Conservation (phyloP, 2,797 vertebrate species). For the Cyclopterus lumpus region DNA sequence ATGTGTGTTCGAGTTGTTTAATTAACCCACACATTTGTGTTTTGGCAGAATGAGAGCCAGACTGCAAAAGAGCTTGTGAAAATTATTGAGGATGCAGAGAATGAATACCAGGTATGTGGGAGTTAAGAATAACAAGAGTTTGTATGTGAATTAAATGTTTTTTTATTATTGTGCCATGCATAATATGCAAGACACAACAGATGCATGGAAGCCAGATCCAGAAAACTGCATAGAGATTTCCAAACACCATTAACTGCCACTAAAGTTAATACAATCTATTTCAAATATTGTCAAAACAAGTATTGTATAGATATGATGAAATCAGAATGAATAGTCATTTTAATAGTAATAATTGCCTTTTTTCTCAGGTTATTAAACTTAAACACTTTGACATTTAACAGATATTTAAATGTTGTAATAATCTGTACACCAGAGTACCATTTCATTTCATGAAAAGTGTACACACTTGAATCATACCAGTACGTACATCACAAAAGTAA, state of each 20-base stretch:
- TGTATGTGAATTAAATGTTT: not conserved
- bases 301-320: not conserved
- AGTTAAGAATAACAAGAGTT: not conserved
- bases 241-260: not conserved
- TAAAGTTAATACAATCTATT: not conserved
- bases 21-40: constrained; percentile 25
- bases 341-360: not conserved
- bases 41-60: constrained; percentile 89
- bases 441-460: not conserved
- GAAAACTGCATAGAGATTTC: not conserved
- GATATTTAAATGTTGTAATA: not conserved
- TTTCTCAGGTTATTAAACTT: not conserved
- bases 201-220: not conserved
- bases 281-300: not conserved
- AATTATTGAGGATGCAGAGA: constrained; percentile 93
- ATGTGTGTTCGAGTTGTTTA: not conserved
- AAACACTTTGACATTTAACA: not conserved
- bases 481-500: not conserved
- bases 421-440: not conserved
- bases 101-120: constrained; percentile 91
- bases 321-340: not conserved
- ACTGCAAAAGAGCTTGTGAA: constrained; percentile 96
- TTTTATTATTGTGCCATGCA: not conserved
- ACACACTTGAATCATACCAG: not conserved
- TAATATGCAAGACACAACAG: not conserved